phyloP scores from a whole-genome alignment of 1,140 invertebrate species.

The Xylocopa sonorina region DNA sequence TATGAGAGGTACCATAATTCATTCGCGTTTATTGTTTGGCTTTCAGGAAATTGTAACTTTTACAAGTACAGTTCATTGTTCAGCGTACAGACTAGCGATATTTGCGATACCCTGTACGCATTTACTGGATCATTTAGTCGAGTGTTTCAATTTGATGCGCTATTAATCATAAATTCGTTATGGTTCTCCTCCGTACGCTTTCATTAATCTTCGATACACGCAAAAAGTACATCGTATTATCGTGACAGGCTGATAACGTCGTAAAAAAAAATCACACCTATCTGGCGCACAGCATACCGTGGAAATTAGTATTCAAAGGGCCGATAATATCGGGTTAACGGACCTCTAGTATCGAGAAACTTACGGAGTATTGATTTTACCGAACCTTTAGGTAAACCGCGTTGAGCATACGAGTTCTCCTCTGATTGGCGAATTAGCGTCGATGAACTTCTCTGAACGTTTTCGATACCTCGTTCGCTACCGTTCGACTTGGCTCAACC shows the following conservation, averaged over 20 bases:
- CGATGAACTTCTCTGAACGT: slow-evolving; percentile 30
- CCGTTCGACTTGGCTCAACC: not conserved
- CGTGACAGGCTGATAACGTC: not conserved
- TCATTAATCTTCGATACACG: slow-evolving; percentile 43
- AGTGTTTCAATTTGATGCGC: slow-evolving; percentile 28
- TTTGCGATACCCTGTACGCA: not conserved
- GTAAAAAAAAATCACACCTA: slow-evolving; percentile 32
- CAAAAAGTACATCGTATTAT: slow-evolving; percentile 33
- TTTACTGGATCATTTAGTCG: not conserved
- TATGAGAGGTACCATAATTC: not conserved
- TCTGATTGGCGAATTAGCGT: slow-evolving; percentile 39
- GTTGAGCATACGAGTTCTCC: slow-evolving; percentile 18
- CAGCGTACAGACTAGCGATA: not conserved
- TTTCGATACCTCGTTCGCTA: not conserved
- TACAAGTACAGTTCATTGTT: not conserved
- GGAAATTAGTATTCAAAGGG: slow-evolving; percentile 50
- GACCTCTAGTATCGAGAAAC: slow-evolving; percentile 38
- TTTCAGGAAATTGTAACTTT: not conserved
- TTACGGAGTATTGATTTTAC: slow-evolving; percentile 51
- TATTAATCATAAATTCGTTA: slow-evolving; percentile 45
- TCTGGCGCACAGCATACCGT: slow-evolving; percentile 4
- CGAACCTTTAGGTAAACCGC: slow-evolving; percentile 29
- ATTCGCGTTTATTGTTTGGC: not conserved
- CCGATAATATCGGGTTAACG: slow-evolving; percentile 46
- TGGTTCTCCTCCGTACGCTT: slow-evolving; percentile 20